phyloP scores from a whole-genome alignment of 2,113 vertebrate genomes.

The Microcebus griseorufus region DNA sequence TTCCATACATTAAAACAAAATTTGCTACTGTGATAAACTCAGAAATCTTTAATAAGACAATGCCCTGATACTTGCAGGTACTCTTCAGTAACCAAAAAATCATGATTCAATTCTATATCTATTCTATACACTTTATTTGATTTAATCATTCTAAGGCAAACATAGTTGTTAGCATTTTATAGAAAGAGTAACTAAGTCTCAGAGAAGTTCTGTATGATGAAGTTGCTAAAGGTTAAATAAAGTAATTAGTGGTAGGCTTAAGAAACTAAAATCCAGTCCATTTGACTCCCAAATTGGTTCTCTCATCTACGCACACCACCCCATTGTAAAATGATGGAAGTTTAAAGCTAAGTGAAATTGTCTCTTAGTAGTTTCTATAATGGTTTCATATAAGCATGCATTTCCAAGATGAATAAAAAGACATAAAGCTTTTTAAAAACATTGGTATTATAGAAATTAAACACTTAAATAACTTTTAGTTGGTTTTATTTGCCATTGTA shows the following conservation, averaged over 20 bases:
- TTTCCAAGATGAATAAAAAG: background rate
- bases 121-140: background rate
- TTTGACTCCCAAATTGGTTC: background rate
- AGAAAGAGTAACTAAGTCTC: background rate
- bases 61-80: background rate
- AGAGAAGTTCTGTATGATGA: background rate
- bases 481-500: background rate
- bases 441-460: background rate
- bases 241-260: background rate
- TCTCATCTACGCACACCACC: background rate
- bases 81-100: background rate
- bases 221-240: background rate
- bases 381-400: background rate
- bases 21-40: conserved; percentile 2
- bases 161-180: background rate
- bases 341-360: background rate
- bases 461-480: background rate
- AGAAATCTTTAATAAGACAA: background rate
- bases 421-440: background rate
- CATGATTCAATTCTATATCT: background rate
- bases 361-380: background rate
- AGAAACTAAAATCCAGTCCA: background rate
- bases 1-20: background rate
- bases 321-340: background rate
- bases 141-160: background rate